A percentile compares a stretch with the other conserved stretches of the same genome.
Evolutionary conservation across 2,113 vertebrate species (phyloP).

Genomic region (Opisthocomus hoazin): DNA sequence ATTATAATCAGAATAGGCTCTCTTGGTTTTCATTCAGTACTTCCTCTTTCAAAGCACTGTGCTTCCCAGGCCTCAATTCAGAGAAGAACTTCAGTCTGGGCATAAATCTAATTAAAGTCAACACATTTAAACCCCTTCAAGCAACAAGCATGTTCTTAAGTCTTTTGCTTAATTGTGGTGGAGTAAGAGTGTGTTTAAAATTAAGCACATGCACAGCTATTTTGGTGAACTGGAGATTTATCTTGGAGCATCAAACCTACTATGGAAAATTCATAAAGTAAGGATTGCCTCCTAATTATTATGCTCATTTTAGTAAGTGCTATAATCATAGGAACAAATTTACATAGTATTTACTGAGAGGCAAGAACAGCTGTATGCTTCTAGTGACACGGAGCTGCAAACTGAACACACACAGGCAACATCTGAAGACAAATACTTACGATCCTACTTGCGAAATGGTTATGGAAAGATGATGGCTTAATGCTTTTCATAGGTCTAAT

Average conservation of each 20-base stretch:
- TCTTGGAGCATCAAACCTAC: constrained; percentile 48
- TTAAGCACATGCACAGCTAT: constrained; percentile 16
- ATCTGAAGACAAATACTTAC: background rate
- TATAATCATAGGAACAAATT: constrained; percentile 62
- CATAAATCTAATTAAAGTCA: constrained; percentile 60
- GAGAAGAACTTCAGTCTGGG: constrained; percentile 23
- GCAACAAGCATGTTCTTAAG: constrained; percentile 31
- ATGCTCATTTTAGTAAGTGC: constrained; percentile 38
- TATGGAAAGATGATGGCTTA: background rate
- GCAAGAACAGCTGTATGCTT: background rate
- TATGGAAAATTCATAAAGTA: constrained; percentile 60
- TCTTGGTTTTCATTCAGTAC: background rate
- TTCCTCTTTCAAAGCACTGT: constrained; percentile 11
- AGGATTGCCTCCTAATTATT: constrained; percentile 57
- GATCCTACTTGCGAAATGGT: background rate
- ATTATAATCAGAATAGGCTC: background rate
- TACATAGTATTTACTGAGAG: constrained; percentile 48
- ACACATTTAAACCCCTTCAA: constrained; percentile 50
- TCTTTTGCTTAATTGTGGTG: constrained; percentile 53
- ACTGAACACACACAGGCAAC: background rate
- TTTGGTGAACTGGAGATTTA: constrained; percentile 46
- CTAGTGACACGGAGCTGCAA: background rate
- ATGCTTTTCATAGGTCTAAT: background rate
- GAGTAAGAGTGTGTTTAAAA: constrained; percentile 37
- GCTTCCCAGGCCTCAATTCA: background rate